Evolutionary conservation across 2,113 vertebrate species (phyloP).

Genomic region (Sinocyclocheilus maitianheensis): DNA sequence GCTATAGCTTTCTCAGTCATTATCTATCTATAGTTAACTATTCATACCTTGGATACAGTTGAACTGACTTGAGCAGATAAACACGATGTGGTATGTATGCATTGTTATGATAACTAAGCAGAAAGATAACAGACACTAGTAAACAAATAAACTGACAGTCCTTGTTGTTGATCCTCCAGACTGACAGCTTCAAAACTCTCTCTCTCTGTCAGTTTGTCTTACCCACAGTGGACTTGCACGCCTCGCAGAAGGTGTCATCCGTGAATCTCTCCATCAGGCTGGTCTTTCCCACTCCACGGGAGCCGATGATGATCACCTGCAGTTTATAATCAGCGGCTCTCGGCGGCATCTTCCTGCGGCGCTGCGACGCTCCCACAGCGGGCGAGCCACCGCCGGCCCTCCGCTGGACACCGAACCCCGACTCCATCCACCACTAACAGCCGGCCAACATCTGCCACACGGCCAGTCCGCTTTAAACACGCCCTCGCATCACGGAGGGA

Average conservation of each 20-base stretch:
- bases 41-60: background rate
- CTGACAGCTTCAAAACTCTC: background rate
- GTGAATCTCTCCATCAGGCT: constrained; percentile 98
- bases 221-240: constrained; percentile 99
- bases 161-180: background rate
- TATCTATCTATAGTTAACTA: background rate
- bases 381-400: constrained; percentile 82
- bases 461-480: background rate
- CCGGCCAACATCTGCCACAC: constrained; percentile 64
- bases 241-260: constrained; percentile 97
- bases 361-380: constrained; percentile 83
- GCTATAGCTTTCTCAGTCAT: background rate
- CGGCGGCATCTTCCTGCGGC: constrained; percentile 93
- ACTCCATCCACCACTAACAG: constrained; percentile 74
- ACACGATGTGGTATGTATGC: background rate
- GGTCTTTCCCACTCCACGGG: constrained; percentile 95
- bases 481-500: background rate
- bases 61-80: background rate
- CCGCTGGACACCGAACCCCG: constrained; percentile 76
- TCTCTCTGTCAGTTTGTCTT: constrained; percentile 63
- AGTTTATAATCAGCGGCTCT: constrained; percentile 96
- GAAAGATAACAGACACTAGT: background rate
- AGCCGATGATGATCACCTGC: constrained; percentile 97
- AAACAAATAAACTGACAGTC: background rate
- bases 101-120: no score